Evolutionary conservation across 2,888 invertebrate genomes (phyloP).

Genomic region (Drosophila kambysellisi): DNA sequence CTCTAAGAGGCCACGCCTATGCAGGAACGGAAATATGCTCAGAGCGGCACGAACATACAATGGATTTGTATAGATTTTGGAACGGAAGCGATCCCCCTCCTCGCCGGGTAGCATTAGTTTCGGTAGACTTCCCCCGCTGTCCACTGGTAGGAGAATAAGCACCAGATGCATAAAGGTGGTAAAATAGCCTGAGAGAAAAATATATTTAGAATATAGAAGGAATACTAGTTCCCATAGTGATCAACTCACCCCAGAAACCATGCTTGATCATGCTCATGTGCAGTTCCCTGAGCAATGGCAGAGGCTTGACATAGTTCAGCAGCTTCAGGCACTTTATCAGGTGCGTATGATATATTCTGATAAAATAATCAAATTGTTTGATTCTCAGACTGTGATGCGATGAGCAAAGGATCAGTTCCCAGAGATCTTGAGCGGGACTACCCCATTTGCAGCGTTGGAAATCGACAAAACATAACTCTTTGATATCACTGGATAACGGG

Average conservation of each 20-base stretch:
- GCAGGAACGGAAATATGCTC: conserved; percentile 82
- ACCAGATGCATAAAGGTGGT: conserved; percentile 77
- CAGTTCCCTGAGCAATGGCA: conserved; percentile 80
- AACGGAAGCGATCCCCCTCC: conserved; percentile 77
- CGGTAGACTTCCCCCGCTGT: conserved; percentile 74
- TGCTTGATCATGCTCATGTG: conserved; percentile 82
- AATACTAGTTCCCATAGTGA: not conserved
- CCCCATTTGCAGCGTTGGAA: conserved; percentile 84
- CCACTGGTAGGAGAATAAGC: conserved; percentile 79
- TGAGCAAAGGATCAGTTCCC: conserved; percentile 82
- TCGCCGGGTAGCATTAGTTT: conserved; percentile 75
- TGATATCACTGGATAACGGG: conserved; percentile 69
- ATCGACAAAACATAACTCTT: conserved; percentile 83
- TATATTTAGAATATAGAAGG: not conserved
- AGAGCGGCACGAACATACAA: conserved; percentile 80
- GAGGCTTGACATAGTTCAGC: conserved; percentile 73
- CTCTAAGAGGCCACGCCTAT: conserved; percentile 79
- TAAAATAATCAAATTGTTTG: conserved; percentile 81
- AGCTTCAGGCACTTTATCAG: conserved; percentile 77
- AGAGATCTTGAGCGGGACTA: conserved; percentile 82
- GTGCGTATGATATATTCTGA: conserved; percentile 81
- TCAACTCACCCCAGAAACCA: conserved; percentile 80
- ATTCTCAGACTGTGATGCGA: conserved; percentile 77
- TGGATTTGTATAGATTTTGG: conserved; percentile 81
- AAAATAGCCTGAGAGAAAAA: conserved; percentile 66